These are phyloP conservation scores for Terrapene triunguis DNA, from an alignment of 2,113 vertebrate species.

Conservation along the genomic window DNA sequence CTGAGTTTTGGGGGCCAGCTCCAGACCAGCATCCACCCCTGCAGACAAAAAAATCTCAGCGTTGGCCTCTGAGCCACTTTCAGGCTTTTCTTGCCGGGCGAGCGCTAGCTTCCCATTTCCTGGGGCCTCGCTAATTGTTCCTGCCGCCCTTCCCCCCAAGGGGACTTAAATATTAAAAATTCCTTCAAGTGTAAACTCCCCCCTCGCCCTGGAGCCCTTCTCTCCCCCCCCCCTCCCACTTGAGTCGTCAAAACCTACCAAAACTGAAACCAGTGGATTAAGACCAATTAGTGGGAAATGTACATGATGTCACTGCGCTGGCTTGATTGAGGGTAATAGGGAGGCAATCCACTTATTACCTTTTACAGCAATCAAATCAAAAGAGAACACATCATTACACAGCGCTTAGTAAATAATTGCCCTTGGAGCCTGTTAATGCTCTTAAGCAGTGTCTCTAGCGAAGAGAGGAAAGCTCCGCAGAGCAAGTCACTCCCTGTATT, in stretches of 20 bases:
- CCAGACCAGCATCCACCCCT: neutral
- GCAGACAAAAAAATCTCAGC: neutral
- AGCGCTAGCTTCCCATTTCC: neutral
- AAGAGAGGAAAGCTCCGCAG: neutral
- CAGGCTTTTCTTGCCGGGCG: neutral
- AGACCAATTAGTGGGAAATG: neutral
- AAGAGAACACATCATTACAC: neutral
- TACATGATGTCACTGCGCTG: neutral
- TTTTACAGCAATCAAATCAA: neutral
- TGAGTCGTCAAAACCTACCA: neutral
- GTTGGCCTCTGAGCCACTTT: neutral
- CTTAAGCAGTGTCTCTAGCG: neutral
- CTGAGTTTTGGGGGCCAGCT: neutral
- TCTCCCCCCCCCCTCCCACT: neutral
- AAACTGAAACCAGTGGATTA: neutral
- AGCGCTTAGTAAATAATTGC: neutral
- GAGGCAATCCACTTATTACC: neutral
- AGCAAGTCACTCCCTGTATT: neutral
- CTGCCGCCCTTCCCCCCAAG: neutral
- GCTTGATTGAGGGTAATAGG: neutral
- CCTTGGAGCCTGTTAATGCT: neutral
- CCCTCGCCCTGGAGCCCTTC: neutral
- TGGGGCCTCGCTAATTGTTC: neutral
- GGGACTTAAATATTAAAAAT: neutral
- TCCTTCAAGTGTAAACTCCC: neutral